A percentile compares a stretch with the other conserved stretches of the same genome.
Evolutionary conservation across 2,888 invertebrate genomes (phyloP).

Genomic region (Cantharis nigra): DNA sequence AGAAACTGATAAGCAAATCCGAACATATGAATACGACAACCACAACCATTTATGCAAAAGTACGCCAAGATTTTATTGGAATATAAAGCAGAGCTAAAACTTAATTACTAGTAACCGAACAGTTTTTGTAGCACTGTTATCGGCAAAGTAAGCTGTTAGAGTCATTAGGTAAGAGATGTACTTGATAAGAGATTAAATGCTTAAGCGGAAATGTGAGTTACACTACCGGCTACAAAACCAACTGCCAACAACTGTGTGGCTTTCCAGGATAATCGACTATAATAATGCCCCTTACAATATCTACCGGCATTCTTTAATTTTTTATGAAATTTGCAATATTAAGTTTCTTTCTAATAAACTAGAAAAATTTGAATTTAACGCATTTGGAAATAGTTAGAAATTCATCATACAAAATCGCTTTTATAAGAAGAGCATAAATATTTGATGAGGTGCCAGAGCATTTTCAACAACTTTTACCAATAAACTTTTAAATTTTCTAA

Average conservation of each 20-base stretch:
- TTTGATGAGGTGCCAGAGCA: slow-evolving; percentile 11
- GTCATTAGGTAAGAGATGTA: slow-evolving; percentile 22
- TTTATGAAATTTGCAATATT: not conserved
- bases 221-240: slow-evolving; percentile 13
- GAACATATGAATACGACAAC: not conserved
- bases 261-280: slow-evolving; percentile 4
- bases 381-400: slow-evolving; percentile 6
- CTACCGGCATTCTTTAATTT: not conserved
- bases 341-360: not conserved
- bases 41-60: slow-evolving; percentile 4
- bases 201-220: slow-evolving; percentile 23
- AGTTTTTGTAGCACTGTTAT: slow-evolving; percentile 17
- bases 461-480: slow-evolving; percentile 13
- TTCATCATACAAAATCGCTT: slow-evolving; percentile 4
- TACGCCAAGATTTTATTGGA: slow-evolving; percentile 6
- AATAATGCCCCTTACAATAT: not conserved
- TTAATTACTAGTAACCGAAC: slow-evolving; percentile 11
- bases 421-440: slow-evolving; percentile 11
- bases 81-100: slow-evolving; percentile 10
- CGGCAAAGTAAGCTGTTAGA: slow-evolving; percentile 25
- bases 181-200: slow-evolving; percentile 26
- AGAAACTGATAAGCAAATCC: not conserved
- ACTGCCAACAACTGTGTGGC: slow-evolving; percentile 11
- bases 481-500: slow-evolving; percentile 12
- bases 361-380: slow-evolving; percentile 5